These are phyloP conservation scores for Agrotis puta DNA, from an alignment of 2,888 invertebrate genomes.

Conservation along the genomic window DNA sequence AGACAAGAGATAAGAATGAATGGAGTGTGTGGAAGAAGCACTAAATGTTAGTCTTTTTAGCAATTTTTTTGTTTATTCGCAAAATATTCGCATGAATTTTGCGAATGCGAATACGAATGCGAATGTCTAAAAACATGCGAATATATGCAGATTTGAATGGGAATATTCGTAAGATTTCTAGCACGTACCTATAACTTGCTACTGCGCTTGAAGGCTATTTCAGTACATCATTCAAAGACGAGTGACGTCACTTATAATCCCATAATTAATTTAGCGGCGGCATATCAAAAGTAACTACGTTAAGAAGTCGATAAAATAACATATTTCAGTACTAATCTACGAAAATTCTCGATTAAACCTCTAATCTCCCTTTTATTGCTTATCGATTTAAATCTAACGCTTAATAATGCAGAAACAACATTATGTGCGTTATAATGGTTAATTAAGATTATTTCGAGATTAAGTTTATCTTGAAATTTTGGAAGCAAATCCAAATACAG, in stretches of 20 bases:
- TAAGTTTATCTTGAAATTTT: slow-evolving; percentile 5
- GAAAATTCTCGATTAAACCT: neutral
- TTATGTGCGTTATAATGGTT: slow-evolving; percentile 2
- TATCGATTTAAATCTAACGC: slow-evolving; percentile 19
- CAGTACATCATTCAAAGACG: neutral
- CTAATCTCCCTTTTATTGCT: slow-evolving; percentile 12
- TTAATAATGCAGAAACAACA: slow-evolving; percentile 11
- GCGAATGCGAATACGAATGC: no score
- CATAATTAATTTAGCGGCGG: slow-evolving; percentile 16
- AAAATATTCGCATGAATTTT: no score
- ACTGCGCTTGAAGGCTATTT: neutral
- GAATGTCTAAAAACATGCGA: no score
- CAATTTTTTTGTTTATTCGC: no score
- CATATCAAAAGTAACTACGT: slow-evolving; percentile 1
- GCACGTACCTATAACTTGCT: no score
- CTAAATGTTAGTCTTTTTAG: no score
- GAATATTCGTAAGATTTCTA: no score
- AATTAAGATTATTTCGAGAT: slow-evolving; percentile 8
- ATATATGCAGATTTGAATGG: no score
- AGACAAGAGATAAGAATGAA: no score
- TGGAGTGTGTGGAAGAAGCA: no score
- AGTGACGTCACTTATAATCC: neutral
- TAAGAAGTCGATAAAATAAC: neutral
- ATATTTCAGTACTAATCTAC: neutral
- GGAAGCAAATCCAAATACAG: neutral